Base-by-base conservation (phyloP, 2,113 vertebrate species). In the Mobula birostris region DNA sequence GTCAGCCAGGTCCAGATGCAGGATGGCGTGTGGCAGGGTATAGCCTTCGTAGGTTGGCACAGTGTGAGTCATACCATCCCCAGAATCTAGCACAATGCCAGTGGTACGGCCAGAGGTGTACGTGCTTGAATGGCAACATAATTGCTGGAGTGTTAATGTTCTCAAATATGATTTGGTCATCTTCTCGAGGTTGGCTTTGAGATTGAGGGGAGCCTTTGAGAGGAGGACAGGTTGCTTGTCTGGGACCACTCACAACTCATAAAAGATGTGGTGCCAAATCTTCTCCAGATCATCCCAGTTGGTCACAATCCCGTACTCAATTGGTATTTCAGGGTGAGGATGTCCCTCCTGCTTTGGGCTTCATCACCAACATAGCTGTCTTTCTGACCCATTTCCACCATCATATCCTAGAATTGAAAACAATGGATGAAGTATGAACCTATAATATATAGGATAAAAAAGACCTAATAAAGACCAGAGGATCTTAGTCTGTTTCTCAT, bases 371-470 rank as follows among this genome's bases (percentile, higher is more conserved):
- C 85, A 6, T 90, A 90, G 32, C 61, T 90, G 61, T 90, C 85
- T 66, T 90, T 90, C 85, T 90, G 85, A 90, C 85, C 85, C 85
- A 90, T 90, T 90, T 61, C 85, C n/a, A 90, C 85, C 85, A 90
- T 90, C 97, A 11, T 97, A 96, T 6, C 96, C 97, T 61, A 97
- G 94, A 76, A 58, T 11, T 17, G 74, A 12, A 29, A 63, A 66
- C 48, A 36, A 7, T 17, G 19, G n/a, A 56, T 0, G 70, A 9
- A 76, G 1, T 95, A 95, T 56, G 95, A 95, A 95, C 96, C 0
- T 96, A 96, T 96, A 97, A 97, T 29, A 27, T 8, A 27, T 8
- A 77, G 95, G 96, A 96, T 95, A 95, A 96, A 95, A 97, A 95
- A 0, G 96, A 48, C 96, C 8, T 15, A 24, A 96, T 96, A 0